phyloP scores from a whole-genome alignment of 2,797 vertebrate genomes.

The Parauchenoglanis ngamensis region DNA sequence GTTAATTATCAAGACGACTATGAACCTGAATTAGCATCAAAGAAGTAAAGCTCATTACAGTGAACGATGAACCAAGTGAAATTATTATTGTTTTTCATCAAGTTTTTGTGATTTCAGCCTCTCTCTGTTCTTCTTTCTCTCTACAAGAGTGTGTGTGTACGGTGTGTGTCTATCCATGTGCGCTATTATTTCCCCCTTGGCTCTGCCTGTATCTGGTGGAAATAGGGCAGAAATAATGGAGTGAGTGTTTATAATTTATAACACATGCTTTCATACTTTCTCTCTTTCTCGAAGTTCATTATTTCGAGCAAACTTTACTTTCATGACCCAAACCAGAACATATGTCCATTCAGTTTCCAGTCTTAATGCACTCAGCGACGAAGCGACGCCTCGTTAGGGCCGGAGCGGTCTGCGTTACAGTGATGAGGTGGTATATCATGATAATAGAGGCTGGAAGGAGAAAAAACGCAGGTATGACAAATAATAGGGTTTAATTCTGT shows the following conservation, averaged over 20 bases:
- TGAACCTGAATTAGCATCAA: background rate
- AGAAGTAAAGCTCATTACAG: background rate
- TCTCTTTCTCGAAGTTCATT: background rate
- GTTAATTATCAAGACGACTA: background rate
- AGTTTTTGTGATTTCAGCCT: background rate
- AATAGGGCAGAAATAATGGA: conserved; percentile 73
- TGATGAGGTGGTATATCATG: background rate
- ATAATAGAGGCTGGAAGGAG: background rate
- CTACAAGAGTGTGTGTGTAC: background rate
- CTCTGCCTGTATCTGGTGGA: conserved; percentile 65
- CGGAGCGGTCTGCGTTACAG: background rate
- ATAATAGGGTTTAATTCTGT: background rate
- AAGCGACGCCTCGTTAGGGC: background rate
- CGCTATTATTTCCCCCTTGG: conserved; percentile 63
- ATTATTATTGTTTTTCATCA: background rate
- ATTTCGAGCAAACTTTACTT: background rate
- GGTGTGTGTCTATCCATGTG: conserved; percentile 44
- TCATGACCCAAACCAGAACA: conserved; percentile 5
- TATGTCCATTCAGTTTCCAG: conserved; percentile 2
- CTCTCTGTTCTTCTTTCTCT: background rate
- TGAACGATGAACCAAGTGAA: background rate
- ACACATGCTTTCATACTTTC: background rate
- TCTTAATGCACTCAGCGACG: background rate
- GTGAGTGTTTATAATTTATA: conserved; percentile 22
- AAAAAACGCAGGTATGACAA: background rate